These are phyloP conservation scores for Saccostrea echinata DNA, from an alignment of 1,140 invertebrate genomes.

Conservation along the genomic window DNA sequence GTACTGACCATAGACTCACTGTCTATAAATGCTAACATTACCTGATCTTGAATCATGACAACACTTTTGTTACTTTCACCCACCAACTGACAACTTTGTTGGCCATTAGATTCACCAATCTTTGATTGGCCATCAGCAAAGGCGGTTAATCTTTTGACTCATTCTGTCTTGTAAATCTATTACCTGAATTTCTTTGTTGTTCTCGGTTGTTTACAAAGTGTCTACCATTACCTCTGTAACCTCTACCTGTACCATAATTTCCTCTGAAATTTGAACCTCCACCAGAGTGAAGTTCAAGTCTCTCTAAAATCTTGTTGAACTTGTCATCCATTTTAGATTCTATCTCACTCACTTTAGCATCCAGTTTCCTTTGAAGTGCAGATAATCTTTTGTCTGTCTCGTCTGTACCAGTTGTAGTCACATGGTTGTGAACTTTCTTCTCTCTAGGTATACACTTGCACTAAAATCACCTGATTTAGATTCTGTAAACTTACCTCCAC, in stretches of 20 bases:
- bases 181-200: neutral
- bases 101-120: conserved; percentile 7
- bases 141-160: conserved; percentile 24
- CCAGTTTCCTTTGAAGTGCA: neutral
- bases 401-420: neutral
- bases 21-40: conserved; percentile 24
- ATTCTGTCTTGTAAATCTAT: neutral
- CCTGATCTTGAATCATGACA: neutral
- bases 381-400: neutral
- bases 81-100: neutral
- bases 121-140: conserved; percentile 38
- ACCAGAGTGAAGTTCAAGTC: neutral
- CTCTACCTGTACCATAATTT: conserved; percentile 1
- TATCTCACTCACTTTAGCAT: neutral
- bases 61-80: conserved; percentile 30
- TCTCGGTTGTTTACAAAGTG: neutral
- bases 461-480: neutral
- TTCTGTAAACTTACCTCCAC: neutral
- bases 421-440: neutral
- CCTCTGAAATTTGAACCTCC: neutral
- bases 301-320: conserved; percentile 27
- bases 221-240: neutral
- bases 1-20: conserved; percentile 29
- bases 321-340: conserved; percentile 15
- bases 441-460: neutral